phyloP scores from a whole-genome alignment of 2,888 invertebrate species.

The Gibbula magus region DNA sequence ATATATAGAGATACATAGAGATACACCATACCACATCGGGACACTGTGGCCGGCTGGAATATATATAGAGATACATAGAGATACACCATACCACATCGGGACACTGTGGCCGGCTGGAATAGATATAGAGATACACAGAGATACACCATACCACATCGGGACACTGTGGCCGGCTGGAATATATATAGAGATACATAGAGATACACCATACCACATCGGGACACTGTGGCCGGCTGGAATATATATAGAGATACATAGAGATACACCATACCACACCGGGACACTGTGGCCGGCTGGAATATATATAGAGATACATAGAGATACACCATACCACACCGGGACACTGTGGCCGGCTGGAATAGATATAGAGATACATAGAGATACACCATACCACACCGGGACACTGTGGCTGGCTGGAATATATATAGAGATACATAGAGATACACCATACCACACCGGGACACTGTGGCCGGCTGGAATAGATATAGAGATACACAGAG shows the following conservation, averaged over 20 bases:
- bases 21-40: constrained; percentile 96
- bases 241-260: constrained; percentile 73
- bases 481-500: constrained; percentile 73
- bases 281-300: constrained; percentile 86
- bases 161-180: constrained; percentile 86
- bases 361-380: constrained; percentile 73
- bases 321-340: constrained; percentile 96
- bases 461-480: constrained; percentile 86
- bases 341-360: constrained; percentile 86
- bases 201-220: constrained; percentile 96
- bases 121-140: constrained; percentile 73
- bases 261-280: constrained; percentile 96
- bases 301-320: constrained; percentile 73
- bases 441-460: constrained; percentile 96
- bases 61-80: constrained; percentile 73
- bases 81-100: constrained; percentile 96
- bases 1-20: constrained; percentile 73
- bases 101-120: constrained; percentile 86
- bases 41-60: constrained; percentile 86
- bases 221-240: constrained; percentile 86
- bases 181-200: constrained; percentile 73
- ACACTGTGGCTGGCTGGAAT: constrained; percentile 86
- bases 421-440: constrained; percentile 73
- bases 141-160: constrained; percentile 96
- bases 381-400: constrained; percentile 96